A percentile compares a stretch with the other conserved stretches of the same genome.
These are phyloP conservation scores for Eueremaeus valkanovi DNA, from an alignment of 2,888 invertebrate genomes.

Conservation along the genomic window DNA sequence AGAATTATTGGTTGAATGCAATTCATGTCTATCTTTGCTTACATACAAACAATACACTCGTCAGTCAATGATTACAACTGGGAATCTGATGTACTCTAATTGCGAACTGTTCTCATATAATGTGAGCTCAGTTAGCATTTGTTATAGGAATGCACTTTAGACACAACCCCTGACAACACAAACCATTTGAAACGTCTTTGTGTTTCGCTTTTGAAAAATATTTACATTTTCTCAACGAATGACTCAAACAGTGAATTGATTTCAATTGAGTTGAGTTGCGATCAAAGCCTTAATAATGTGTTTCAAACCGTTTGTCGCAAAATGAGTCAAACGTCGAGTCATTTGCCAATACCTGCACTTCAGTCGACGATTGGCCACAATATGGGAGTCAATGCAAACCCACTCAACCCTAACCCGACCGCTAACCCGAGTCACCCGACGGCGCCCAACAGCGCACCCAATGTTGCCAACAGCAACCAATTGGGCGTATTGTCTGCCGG, in stretches of 20 bases:
- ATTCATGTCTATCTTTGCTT: no score
- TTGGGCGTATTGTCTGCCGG: no score
- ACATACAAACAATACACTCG: no score
- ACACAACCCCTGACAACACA: background rate
- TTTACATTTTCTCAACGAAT: background rate
- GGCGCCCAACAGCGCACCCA: background rate
- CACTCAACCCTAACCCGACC: background rate
- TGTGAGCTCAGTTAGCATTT: background rate
- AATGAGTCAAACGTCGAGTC: conserved; percentile 11
- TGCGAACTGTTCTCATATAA: no score
- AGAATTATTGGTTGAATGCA: no score
- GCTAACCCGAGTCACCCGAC: background rate
- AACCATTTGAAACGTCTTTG: conserved; percentile 7
- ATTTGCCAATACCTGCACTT: background rate
- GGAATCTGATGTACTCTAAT: no score
- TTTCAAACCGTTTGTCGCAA: background rate
- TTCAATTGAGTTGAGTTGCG: background rate
- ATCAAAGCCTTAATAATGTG: background rate
- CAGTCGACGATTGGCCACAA: conserved; percentile 15
- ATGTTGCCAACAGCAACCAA: background rate
- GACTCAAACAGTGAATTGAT: no score
- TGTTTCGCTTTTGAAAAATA: background rate
- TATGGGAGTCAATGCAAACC: conserved; percentile 12
- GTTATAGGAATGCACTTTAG: background rate
- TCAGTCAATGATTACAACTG: no score